These are phyloP conservation scores for Turdus rufiventris DNA, from an alignment of 2,113 vertebrate genomes.

Conservation along the genomic window DNA sequence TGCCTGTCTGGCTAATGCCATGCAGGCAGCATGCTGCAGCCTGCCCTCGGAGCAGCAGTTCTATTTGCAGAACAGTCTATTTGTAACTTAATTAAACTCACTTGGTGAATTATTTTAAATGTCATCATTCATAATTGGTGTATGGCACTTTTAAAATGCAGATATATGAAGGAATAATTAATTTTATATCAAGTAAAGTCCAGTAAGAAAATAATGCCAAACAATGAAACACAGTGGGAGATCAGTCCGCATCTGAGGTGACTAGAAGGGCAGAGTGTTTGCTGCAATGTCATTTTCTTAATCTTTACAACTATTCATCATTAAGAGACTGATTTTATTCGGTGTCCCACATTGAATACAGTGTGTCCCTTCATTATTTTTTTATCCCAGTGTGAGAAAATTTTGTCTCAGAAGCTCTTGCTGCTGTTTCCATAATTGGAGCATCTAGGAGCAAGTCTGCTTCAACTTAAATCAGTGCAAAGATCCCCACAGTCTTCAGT, in stretches of 20 bases:
- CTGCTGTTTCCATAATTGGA: background rate
- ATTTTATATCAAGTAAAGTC: background rate
- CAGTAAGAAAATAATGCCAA: background rate
- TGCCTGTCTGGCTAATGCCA: background rate
- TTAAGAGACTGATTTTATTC: background rate
- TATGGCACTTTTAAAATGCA: background rate
- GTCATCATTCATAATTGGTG: background rate
- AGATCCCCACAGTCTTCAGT: background rate
- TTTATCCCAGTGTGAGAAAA: background rate
- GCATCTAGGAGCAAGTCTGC: background rate
- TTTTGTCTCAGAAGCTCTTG: background rate
- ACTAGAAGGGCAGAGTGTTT: background rate
- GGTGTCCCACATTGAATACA: background rate
- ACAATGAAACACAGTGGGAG: background rate
- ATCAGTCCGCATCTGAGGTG: background rate
- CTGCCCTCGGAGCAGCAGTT: background rate
- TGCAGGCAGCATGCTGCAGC: background rate
- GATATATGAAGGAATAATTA: conserved; percentile 23
- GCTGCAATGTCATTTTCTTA: background rate
- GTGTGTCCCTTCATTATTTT: background rate
- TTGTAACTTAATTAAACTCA: conserved; percentile 26
- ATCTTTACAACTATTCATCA: background rate
- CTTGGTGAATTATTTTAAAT: conserved; percentile 19
- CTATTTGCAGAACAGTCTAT: conserved; percentile 8
- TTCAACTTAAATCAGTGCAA: background rate